Evolutionary conservation across 1,140 invertebrate species (phyloP), one percentile per base, ranked within the genome.

Genomic region (Callitettix versicolor): DNA sequence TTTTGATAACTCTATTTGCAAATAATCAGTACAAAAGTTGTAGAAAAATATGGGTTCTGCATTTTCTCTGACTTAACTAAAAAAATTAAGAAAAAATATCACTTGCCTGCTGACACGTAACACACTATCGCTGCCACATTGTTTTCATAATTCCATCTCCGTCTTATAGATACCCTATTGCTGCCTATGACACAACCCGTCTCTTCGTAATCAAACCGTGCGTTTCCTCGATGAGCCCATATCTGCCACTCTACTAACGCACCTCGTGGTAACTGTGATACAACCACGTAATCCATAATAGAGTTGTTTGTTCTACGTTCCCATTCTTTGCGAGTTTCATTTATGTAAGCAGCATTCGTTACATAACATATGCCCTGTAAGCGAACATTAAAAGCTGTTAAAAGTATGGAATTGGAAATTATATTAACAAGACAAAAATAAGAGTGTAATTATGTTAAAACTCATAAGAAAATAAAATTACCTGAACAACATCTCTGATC

Each of bases 241-340:
- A 91, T 85, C 66, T 91, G 89, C 91, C 91, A 95, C 71, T 95
- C 91, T 30, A 95, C 81, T 14, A 82, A 73, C n/a, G 88, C 89
- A 65, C 73, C 76, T 24, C 83, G 77, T 0, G 92, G 91, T 61
- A 95, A 71, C 52, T 74, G 77, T 14, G 83, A 76, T 58, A 94
- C 83, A 38, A 93, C 85, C 44, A 91, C 82, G 72, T 86, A 91
- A 73, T 91, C 83, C 58, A 91, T 82, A 59, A 90, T 87, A 41
- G 86, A 84, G 73, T 88, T 90, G 53, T 88, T 88, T n/a, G 86
- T 88, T 48, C 80, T 76, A 54, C 83, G 81, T 68, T 90, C 86
- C 80, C 87, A 88, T 67, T 88, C 81, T 36, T 81, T 78, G 41
- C 84, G 75, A 12, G 85, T 87, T 64, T 82, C 82, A 34, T 75